These are phyloP conservation scores for Trematocara variabile DNA, from an alignment of 2,113 vertebrate genomes.

Conservation along the genomic window DNA sequence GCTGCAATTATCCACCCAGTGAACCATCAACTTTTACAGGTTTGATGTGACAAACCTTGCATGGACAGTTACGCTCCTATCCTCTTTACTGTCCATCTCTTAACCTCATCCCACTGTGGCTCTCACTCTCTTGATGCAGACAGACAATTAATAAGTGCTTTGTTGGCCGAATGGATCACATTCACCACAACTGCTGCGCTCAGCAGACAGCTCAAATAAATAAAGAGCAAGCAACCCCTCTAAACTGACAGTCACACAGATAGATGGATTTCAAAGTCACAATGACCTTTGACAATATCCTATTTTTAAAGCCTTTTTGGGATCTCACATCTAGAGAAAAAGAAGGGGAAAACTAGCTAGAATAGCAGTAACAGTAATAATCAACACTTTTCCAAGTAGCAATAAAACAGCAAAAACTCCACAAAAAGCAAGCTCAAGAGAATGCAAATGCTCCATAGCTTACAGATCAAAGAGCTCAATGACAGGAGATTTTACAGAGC, in stretches of 20 bases:
- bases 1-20: not conserved
- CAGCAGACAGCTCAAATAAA: slow-evolving; percentile 61
- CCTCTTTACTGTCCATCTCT: slow-evolving; percentile 6
- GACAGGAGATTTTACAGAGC: not conserved
- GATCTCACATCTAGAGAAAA: not conserved
- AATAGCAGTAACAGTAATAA: not conserved
- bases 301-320: not conserved
- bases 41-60: slow-evolving; percentile 1
- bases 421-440: not conserved
- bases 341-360: not conserved
- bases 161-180: slow-evolving; percentile 35
- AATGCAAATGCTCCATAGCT: not conserved
- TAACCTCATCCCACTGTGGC: slow-evolving; percentile 5
- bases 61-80: slow-evolving; percentile 10
- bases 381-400: not conserved
- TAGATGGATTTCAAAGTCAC: not conserved
- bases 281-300: not conserved
- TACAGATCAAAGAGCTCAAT: slow-evolving; percentile 16
- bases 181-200: slow-evolving; percentile 52
- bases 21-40: not conserved
- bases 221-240: slow-evolving; percentile 13
- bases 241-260: slow-evolving; percentile 7
- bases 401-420: not conserved
- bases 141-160: slow-evolving; percentile 61
- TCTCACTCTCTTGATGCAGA: slow-evolving; percentile 31